Percentiles rank a stretch among this genome's conserved stretches.
Evolutionary conservation across 2,797 vertebrate species (phyloP).

Genomic region (Falco berigora): DNA sequence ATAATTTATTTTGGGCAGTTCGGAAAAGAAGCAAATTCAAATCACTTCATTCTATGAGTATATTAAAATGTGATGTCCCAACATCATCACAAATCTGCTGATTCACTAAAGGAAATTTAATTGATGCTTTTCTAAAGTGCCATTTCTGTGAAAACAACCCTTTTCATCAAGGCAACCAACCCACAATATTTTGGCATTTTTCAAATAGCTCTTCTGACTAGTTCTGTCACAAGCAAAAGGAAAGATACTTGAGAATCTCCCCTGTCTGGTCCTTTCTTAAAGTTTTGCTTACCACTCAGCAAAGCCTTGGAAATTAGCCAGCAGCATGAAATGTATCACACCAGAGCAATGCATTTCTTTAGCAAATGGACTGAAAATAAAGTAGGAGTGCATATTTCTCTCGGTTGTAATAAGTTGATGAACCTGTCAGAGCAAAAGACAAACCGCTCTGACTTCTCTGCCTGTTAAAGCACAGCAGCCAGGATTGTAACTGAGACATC

Average conservation of each 20-base stretch:
- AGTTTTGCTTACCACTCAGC: neutral
- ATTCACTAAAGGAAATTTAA: neutral
- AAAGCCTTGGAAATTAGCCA: neutral
- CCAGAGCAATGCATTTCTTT: neutral
- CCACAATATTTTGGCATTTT: neutral
- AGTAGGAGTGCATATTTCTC: neutral
- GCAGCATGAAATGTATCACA: neutral
- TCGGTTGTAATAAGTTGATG: neutral
- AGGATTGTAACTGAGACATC: neutral
- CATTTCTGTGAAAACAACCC: neutral
- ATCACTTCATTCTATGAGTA: neutral
- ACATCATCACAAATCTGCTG: accelerated
- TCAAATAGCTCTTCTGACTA: neutral
- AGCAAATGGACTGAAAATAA: neutral
- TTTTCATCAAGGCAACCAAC: neutral
- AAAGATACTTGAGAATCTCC: neutral
- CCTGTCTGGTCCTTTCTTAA: neutral
- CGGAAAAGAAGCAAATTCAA: neutral
- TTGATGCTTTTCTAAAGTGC: neutral
- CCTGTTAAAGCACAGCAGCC: neutral
- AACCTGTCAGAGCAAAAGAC: constrained; percentile 17
- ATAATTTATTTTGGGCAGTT: neutral
- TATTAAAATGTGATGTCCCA: neutral
- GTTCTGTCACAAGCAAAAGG: neutral
- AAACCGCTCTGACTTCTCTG: neutral